Percentiles rank a stretch among this genome's conserved stretches.
These are phyloP conservation scores for Manacus vitellinus DNA, from an alignment of 2,113 vertebrate species.

Conservation along the genomic window DNA sequence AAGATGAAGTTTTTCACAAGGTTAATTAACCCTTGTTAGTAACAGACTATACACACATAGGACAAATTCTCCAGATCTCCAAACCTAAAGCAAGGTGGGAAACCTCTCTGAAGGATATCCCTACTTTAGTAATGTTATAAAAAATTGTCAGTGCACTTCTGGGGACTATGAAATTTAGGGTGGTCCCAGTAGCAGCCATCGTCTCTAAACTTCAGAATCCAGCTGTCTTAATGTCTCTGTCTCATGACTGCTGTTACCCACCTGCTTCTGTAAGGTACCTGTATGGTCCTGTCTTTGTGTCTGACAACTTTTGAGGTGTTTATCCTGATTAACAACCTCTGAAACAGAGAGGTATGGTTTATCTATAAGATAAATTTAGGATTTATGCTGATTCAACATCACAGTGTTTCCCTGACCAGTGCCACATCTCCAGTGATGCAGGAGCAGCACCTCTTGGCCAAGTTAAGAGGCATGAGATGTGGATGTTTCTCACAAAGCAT, in stretches of 20 bases:
- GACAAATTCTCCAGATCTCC: neutral
- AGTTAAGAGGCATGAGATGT: neutral
- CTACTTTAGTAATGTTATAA: neutral
- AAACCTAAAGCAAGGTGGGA: neutral
- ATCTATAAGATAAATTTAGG: neutral
- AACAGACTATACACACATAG: neutral
- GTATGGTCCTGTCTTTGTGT: neutral
- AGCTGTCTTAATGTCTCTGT: neutral
- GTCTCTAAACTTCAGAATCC: neutral
- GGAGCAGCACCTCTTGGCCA: neutral
- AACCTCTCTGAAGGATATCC: neutral
- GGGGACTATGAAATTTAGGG: neutral
- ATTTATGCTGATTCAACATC: neutral
- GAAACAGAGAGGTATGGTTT: neutral
- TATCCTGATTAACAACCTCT: neutral
- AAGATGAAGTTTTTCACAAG: constrained; percentile 1
- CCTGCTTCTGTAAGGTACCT: neutral
- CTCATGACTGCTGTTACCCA: neutral
- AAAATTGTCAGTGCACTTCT: neutral
- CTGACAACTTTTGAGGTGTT: neutral
- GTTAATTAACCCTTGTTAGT: constrained; percentile 12
- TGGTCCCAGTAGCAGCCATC: neutral
- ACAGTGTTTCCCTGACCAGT: neutral
- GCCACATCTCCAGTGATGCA: neutral
- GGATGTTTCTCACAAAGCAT: neutral